Conservation (phyloP, 2,113 vertebrate genomes). For the Psephotus haematonotus region DNA sequence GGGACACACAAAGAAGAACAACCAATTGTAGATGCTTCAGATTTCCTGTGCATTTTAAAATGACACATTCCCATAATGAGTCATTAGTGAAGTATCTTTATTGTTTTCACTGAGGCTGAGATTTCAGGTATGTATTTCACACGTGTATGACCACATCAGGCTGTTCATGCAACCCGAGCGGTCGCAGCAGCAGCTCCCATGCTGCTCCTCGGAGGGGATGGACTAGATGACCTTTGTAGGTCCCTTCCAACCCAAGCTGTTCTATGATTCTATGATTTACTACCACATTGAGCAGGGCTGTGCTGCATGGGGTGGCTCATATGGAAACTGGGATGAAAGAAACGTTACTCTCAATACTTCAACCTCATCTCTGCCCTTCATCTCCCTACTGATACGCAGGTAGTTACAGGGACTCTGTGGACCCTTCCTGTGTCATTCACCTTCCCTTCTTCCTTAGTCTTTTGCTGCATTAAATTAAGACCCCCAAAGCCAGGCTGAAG, state of each 20-base stretch:
- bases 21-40: accelerated
- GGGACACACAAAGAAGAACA: not conserved
- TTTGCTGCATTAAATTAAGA: not conserved
- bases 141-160: accelerated
- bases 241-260: not conserved
- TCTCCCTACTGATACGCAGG: not conserved
- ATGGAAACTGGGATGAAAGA: not conserved
- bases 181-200: not conserved
- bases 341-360: not conserved
- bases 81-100: not conserved
- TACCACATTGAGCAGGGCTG: accelerated
- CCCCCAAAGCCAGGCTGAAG: not conserved
- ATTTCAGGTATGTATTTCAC: not conserved
- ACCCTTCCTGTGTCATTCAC: not conserved
- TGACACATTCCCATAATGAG: not conserved
- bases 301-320: not conserved
- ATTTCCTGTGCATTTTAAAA: not conserved
- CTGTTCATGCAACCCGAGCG: accelerated
- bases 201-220: not conserved
- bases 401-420: not conserved
- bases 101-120: not conserved
- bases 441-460: not conserved
- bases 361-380: not conserved
- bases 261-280: not conserved
- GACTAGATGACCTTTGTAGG: not conserved